A percentile compares a stretch with the other conserved stretches of the same genome.
phyloP scores from a whole-genome alignment of 2,113 vertebrate species.

The Percopsis transmontana region DNA sequence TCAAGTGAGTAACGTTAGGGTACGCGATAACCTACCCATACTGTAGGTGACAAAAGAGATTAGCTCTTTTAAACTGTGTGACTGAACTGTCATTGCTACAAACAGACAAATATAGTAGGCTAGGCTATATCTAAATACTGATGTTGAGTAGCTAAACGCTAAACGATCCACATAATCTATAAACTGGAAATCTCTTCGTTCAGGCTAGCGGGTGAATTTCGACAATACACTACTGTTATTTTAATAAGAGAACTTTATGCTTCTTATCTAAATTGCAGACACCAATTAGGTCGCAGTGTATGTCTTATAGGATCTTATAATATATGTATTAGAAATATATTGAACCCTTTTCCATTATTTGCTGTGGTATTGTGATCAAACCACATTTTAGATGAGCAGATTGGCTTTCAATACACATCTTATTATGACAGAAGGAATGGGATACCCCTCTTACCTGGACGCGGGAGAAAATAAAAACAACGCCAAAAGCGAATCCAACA shows the following conservation, averaged over 20 bases:
- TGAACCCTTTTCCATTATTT: neutral
- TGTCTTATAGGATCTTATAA: slow-evolving; percentile 4
- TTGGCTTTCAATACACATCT: slow-evolving; percentile 4
- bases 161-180: too few relatives aligned
- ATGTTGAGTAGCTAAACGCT: neutral
- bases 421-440: slow-evolving; percentile 13
- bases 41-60: too few relatives aligned
- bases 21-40: too few relatives aligned
- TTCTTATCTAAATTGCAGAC: slow-evolving; percentile 24
- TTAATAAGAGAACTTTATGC: neutral
- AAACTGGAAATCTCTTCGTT: too few relatives aligned
- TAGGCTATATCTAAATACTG: too few relatives aligned
- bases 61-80: too few relatives aligned
- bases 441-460: slow-evolving; percentile 32
- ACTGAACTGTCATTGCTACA: too few relatives aligned
- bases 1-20: too few relatives aligned
- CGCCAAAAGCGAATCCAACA: neutral
- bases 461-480: slow-evolving; percentile 1
- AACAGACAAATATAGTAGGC: too few relatives aligned
- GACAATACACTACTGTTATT: too few relatives aligned
- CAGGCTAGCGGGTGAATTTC: too few relatives aligned
- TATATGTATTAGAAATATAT: neutral
- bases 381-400: neutral
- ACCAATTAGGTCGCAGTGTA: slow-evolving; percentile 23
- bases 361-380: slow-evolving; percentile 12